Conservation (phyloP, 2,797 vertebrate genomes). For the Gymnopithys bicolor region DNA sequence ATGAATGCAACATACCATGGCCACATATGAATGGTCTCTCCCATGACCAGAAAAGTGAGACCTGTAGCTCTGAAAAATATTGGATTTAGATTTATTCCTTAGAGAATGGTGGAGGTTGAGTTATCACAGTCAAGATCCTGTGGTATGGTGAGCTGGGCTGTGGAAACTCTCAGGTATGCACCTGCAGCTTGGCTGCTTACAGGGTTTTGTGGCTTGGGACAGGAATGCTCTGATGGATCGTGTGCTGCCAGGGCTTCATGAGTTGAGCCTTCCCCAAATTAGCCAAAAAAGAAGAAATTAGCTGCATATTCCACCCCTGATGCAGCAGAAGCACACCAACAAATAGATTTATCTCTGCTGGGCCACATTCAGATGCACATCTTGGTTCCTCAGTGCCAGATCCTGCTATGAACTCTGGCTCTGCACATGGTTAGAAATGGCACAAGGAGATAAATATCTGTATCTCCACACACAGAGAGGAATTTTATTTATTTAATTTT, state of each 20-base stretch:
- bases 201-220: not conserved
- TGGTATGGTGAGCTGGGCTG: not conserved
- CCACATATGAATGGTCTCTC: not conserved
- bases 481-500: not conserved
- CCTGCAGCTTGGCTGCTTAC: not conserved
- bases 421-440: constrained; percentile 2
- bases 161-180: not conserved
- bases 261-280: not conserved
- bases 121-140: not conserved
- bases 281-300: not conserved
- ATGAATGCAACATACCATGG: not conserved
- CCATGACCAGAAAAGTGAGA: not conserved
- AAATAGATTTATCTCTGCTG: constrained; percentile 11
- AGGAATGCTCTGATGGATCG: not conserved
- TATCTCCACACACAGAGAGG: not conserved
- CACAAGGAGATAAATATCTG: constrained; percentile 37
- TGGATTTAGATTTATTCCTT: not conserved
- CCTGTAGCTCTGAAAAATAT: not conserved
- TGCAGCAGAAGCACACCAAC: not conserved
- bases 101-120: not conserved
- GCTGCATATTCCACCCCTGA: not conserved
- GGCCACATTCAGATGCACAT: not conserved
- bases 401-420: constrained; percentile 22
- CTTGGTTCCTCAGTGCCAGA: constrained; percentile 37
- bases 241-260: not conserved